Conservation (phyloP, 2,888 invertebrate genomes). For the Gastrophysa polygoni region DNA sequence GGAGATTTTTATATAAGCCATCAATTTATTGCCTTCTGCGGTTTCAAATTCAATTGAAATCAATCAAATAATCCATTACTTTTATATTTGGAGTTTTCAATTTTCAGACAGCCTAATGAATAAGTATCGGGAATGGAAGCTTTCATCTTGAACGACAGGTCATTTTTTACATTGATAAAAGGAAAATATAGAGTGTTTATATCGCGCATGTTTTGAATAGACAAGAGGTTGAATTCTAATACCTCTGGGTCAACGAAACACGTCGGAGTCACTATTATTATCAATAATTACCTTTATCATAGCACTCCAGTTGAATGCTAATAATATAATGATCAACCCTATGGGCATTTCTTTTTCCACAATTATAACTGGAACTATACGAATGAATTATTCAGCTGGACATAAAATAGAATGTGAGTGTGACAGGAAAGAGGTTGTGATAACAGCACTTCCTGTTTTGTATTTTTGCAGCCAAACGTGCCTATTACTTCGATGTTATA, state of each 20-base stretch:
- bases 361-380: background rate
- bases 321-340: slow-evolving; percentile 11
- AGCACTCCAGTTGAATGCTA: background rate
- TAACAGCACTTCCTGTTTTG: slow-evolving; percentile 44
- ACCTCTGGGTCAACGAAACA: background rate
- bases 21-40: no score
- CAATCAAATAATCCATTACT: no score
- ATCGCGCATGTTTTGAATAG: no score
- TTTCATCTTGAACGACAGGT: no score
- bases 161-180: no score
- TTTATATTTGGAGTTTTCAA: no score
- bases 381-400: slow-evolving; percentile 38
- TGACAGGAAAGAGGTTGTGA: slow-evolving; percentile 47
- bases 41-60: no score
- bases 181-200: no score
- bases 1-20: no score
- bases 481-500: slow-evolving; percentile 27
- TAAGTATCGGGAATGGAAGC: no score
- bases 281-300: background rate
- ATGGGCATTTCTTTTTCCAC: background rate
- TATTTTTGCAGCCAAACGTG: slow-evolving; percentile 24
- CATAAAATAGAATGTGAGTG: slow-evolving; percentile 28
- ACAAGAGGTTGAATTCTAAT: no score
- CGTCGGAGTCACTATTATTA: background rate
- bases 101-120: no score